Percentiles rank a stretch among this genome's conserved stretches.
Conservation (phyloP, 2,888 invertebrate genomes). For the Osmoderma eremita region DNA sequence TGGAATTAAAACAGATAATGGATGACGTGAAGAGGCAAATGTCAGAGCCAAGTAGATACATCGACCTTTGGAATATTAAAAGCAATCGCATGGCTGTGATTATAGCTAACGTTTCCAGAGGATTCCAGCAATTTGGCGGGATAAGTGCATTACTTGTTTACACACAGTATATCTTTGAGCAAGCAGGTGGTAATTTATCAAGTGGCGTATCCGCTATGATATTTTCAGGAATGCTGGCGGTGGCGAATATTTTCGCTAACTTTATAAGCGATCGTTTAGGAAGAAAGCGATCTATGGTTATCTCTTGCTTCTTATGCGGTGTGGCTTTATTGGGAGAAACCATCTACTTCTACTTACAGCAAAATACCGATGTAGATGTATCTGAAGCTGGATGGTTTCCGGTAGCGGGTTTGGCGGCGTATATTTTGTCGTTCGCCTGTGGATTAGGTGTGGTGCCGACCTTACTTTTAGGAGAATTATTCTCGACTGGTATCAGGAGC, state of each 20-base stretch:
- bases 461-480: constrained; percentile 56
- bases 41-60: constrained; percentile 53
- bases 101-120: constrained; percentile 50
- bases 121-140: constrained; percentile 56
- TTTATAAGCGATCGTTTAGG: constrained; percentile 44
- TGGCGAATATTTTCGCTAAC: constrained; percentile 46
- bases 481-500: constrained; percentile 55
- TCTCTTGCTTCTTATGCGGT: constrained; percentile 50
- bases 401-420: constrained; percentile 54
- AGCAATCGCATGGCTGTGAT: constrained; percentile 55
- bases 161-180: constrained; percentile 56
- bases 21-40: constrained; percentile 55
- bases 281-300: constrained; percentile 51
- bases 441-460: constrained; percentile 57
- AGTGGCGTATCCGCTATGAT: constrained; percentile 55
- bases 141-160: constrained; percentile 54
- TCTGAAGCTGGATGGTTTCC: constrained; percentile 55
- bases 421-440: constrained; percentile 50
- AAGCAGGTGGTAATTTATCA: constrained; percentile 56
- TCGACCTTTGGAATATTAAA: constrained; percentile 53
- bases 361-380: constrained; percentile 49
- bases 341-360: constrained; percentile 53
- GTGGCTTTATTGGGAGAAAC: constrained; percentile 49
- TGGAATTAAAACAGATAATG: constrained; percentile 52
- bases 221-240: constrained; percentile 47